Conservation (phyloP, 2,797 vertebrate genomes). For the Pelodytes ibericus region DNA sequence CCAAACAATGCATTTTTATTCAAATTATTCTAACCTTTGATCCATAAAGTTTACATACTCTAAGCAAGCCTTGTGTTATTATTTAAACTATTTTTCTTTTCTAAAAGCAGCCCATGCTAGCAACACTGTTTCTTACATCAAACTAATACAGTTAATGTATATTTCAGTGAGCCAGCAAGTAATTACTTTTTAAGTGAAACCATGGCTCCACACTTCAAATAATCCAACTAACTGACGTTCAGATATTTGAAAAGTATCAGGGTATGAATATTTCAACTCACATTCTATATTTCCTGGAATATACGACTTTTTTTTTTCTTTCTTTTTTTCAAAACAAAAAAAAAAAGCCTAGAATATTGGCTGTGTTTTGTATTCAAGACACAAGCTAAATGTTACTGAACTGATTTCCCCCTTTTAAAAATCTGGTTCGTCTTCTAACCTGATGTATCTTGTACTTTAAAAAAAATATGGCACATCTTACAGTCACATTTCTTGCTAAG, state of each 20-base stretch:
- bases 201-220: conserved; percentile 33
- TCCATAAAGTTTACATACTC: conserved; percentile 76
- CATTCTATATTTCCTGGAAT: too few species aligned
- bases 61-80: conserved; percentile 70
- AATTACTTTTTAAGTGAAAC: conserved; percentile 62
- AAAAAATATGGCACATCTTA: too few species aligned
- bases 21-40: conserved; percentile 73
- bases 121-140: conserved; percentile 59
- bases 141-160: conserved; percentile 60
- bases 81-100: conserved; percentile 65
- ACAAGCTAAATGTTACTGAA: too few species aligned
- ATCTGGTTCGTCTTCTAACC: too few species aligned
- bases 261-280: neutral
- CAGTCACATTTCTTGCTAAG: too few species aligned
- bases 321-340: too few species aligned
- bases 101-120: conserved; percentile 59
- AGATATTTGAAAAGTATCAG: conserved; percentile 10
- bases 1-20: conserved; percentile 78
- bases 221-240: conserved; percentile 19
- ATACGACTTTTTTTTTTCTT: too few species aligned
- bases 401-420: too few species aligned
- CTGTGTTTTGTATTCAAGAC: too few species aligned
- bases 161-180: conserved; percentile 50
- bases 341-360: too few species aligned
- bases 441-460: too few species aligned